These are phyloP conservation scores for Rhinogobius similis DNA, from an alignment of 2,113 vertebrate genomes.

Conservation along the genomic window DNA sequence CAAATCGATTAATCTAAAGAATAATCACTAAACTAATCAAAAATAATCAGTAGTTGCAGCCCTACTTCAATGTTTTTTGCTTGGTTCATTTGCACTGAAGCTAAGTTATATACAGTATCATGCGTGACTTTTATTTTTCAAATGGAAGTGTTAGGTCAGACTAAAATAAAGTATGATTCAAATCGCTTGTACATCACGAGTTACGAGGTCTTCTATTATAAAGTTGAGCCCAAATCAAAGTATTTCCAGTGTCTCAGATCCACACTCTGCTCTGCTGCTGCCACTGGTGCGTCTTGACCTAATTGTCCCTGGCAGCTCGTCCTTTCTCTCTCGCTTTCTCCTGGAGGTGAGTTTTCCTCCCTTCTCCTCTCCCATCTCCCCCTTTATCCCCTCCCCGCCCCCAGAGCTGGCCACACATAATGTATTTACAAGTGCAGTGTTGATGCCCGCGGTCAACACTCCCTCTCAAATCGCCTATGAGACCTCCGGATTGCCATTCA, in stretches of 20 bases:
- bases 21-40: no score
- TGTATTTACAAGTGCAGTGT: conserved; percentile 70
- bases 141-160: no score
- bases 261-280: conserved; percentile 13
- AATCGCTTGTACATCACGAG: no score
- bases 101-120: no score
- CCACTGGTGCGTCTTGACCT: conserved; percentile 23
- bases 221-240: neutral
- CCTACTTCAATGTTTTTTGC: no score
- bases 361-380: conserved; percentile 28
- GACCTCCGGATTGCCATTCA: conserved; percentile 48
- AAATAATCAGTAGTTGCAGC: no score
- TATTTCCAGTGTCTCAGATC: neutral
- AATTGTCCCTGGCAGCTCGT: conserved; percentile 44
- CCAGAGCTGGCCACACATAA: conserved; percentile 67
- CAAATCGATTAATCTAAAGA: no score
- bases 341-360: conserved; percentile 43
- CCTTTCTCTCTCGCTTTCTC: conserved; percentile 25
- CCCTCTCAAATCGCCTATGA: conserved; percentile 43
- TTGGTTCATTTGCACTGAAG: no score
- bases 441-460: conserved; percentile 70
- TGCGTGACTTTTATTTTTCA: no score
- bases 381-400: conserved; percentile 45
- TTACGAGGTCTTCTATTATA: neutral
- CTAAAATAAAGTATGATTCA: no score